These are phyloP conservation scores for Alcis repandata DNA, from an alignment of 2,888 invertebrate genomes.

Conservation along the genomic window DNA sequence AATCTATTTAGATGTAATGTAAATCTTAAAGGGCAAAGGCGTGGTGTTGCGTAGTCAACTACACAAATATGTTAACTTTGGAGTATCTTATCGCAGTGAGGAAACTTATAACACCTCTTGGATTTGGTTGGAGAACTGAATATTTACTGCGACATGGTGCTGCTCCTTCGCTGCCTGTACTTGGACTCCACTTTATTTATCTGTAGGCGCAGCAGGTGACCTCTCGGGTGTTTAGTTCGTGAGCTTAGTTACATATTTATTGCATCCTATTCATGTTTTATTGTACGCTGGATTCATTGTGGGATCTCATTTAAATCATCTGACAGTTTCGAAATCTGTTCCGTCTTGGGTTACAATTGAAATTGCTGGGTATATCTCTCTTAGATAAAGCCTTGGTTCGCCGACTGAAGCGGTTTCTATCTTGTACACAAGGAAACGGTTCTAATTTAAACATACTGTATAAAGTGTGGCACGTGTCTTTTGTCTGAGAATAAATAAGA, in stretches of 20 bases:
- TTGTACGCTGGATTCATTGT: conserved; percentile 46
- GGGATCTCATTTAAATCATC: conserved; percentile 57
- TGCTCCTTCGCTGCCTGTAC: conserved; percentile 45
- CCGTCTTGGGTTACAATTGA: conserved; percentile 31
- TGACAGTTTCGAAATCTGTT: conserved; percentile 46
- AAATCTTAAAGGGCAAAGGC: conserved; percentile 82
- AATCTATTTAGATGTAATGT: conserved; percentile 75
- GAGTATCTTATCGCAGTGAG: conserved; percentile 33
- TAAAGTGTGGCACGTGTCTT: not conserved
- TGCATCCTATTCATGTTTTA: conserved; percentile 57
- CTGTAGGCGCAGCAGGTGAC: conserved; percentile 82
- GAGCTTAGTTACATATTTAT: conserved; percentile 73
- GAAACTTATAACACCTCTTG: not conserved
- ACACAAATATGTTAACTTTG: conserved; percentile 34
- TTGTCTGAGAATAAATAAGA: not conserved
- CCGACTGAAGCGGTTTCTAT: conserved; percentile 1
- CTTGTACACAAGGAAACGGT: not conserved
- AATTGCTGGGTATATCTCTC: conserved; percentile 24
- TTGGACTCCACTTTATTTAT: conserved; percentile 65
- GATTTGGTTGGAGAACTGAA: not conserved
- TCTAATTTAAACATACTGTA: not conserved
- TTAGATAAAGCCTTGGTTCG: conserved; percentile 15
- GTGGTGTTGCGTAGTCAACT: conserved; percentile 65
- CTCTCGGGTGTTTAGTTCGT: conserved; percentile 78
- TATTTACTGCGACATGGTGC: conserved; percentile 25